Percentiles rank a stretch among this genome's conserved stretches.
phyloP scores from a whole-genome alignment of 1,140 invertebrate genomes.

The Amphibalanus amphitrite region DNA sequence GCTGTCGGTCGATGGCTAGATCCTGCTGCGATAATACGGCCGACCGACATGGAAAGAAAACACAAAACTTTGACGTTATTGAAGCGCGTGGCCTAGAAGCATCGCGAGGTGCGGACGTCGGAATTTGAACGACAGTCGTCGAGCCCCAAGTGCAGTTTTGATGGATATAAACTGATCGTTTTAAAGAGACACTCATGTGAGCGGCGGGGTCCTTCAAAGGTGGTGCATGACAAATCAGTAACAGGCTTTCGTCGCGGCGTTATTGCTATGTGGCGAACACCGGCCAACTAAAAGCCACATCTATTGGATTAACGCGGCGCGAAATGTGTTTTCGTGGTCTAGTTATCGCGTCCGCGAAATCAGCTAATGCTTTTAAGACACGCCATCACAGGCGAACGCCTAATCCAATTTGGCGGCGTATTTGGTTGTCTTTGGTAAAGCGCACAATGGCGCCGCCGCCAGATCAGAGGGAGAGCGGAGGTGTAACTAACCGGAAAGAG shows the following conservation, averaged over 20 bases:
- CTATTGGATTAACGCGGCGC: neutral
- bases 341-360: neutral
- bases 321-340: neutral
- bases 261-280: neutral
- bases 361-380: constrained; percentile 1
- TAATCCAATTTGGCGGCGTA: neutral
- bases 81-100: too few species aligned
- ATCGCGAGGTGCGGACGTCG: too few species aligned
- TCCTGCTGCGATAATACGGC: too few species aligned
- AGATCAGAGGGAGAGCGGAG: neutral
- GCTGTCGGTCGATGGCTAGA: too few species aligned
- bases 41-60: too few species aligned
- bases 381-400: neutral
- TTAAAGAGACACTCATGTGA: too few species aligned
- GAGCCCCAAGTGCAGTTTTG: too few species aligned
- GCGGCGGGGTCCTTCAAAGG: neutral
- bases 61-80: too few species aligned
- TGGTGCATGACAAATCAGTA: neutral
- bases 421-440: neutral
- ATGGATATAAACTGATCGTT: too few species aligned
- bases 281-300: neutral
- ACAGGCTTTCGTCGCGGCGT: neutral
- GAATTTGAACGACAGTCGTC: too few species aligned
- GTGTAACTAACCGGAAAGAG: neutral
- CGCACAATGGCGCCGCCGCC: neutral